Percentiles rank a stretch among this genome's conserved stretches.
Evolutionary conservation across 2,888 invertebrate species (phyloP).

Genomic region (Brachyptera putata): DNA sequence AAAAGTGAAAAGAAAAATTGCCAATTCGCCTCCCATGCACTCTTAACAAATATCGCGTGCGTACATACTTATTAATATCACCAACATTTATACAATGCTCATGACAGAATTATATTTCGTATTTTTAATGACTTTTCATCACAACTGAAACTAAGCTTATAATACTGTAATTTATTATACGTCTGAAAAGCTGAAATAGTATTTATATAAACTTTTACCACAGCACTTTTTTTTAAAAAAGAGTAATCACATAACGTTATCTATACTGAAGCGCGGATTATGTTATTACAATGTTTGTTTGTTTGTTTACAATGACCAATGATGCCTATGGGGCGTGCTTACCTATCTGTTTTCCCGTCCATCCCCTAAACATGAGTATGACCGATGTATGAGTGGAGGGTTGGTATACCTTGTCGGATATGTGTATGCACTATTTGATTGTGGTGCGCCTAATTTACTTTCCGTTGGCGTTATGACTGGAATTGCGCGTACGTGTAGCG

Average conservation of each 20-base stretch:
- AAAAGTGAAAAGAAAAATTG: too few species aligned
- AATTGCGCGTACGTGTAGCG: neutral
- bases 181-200: neutral
- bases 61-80: too few species aligned
- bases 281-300: neutral
- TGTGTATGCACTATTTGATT: constrained; percentile 2
- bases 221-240: neutral
- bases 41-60: too few species aligned
- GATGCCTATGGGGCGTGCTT: neutral
- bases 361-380: neutral
- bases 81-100: too few species aligned
- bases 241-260: too few species aligned
- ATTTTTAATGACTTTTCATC: neutral
- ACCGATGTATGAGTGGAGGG: constrained; percentile 2
- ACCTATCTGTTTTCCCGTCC: neutral
- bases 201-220: neutral
- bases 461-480: neutral
- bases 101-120: too few species aligned
- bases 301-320: neutral
- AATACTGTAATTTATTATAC: neutral
- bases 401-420: too few species aligned
- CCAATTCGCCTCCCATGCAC: too few species aligned
- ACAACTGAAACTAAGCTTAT: neutral
- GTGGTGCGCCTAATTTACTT: neutral
- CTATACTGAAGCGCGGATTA: neutral